Conservation (phyloP, 2,888 invertebrate genomes). For the Acanthosepion pharaonis region DNA sequence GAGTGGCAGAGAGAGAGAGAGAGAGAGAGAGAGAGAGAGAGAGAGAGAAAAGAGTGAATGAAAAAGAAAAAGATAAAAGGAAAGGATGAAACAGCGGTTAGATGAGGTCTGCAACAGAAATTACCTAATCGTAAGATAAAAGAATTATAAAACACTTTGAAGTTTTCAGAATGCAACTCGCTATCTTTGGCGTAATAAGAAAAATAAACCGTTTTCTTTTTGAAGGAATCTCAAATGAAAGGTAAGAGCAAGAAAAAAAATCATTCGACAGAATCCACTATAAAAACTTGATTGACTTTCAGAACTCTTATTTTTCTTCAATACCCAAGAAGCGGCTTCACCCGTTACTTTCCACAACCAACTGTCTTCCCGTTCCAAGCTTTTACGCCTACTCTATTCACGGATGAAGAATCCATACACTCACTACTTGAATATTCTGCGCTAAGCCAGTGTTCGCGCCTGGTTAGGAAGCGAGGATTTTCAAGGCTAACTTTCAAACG, state of each 20-base stretch:
- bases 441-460: too few relatives aligned
- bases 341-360: too few relatives aligned
- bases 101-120: not conserved
- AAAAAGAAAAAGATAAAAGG: too few relatives aligned
- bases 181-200: not conserved
- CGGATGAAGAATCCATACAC: too few relatives aligned
- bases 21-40: not conserved
- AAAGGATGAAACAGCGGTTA: not conserved
- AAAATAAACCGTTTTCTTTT: not conserved
- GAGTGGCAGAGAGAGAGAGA: not conserved
- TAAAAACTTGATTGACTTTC: not conserved
- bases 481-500: too few relatives aligned
- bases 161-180: not conserved
- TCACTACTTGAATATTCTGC: too few relatives aligned
- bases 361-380: too few relatives aligned
- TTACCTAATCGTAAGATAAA: not conserved
- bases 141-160: not conserved
- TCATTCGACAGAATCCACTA: not conserved
- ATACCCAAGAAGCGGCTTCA: not conserved
- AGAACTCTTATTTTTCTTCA: not conserved
- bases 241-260: not conserved
- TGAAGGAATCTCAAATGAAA: not conserved
- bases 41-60: not conserved
- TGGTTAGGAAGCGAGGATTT: too few relatives aligned
- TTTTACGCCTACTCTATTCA: too few relatives aligned